These are phyloP conservation scores for Peromyscus nudipes DNA, from an alignment of 2,797 vertebrate species.

Conservation along the genomic window DNA sequence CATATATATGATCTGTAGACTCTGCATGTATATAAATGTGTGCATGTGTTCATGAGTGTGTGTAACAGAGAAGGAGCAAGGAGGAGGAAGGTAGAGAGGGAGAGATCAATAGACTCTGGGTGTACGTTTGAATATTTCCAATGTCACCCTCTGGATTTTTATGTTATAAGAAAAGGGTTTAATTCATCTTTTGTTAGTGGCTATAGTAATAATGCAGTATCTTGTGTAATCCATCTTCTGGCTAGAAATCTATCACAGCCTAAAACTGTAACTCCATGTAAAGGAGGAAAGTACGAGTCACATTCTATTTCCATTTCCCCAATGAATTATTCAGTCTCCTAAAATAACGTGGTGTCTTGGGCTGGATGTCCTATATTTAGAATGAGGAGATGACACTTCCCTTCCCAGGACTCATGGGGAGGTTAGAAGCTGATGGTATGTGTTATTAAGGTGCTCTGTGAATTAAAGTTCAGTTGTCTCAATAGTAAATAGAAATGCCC, in stretches of 20 bases:
- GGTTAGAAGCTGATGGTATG: background rate
- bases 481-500: background rate
- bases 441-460: conserved; percentile 1
- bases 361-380: conserved; percentile 19
- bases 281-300: background rate
- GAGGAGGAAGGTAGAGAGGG: background rate
- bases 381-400: background rate
- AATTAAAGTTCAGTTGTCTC: background rate
- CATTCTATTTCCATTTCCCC: conserved; percentile 54
- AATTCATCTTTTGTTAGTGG: conserved; percentile 2
- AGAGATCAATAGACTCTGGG: background rate
- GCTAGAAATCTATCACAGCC: background rate
- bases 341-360: conserved; percentile 60
- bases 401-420: background rate
- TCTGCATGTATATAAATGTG: background rate
- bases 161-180: background rate
- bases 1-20: background rate
- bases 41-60: background rate
- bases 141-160: background rate
- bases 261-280: conserved; percentile 5
- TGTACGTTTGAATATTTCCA: background rate
- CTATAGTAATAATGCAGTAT: background rate
- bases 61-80: background rate
- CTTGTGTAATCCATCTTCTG: background rate
- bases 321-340: conserved; percentile 60